Percentiles rank a stretch among this genome's conserved stretches.
These are phyloP conservation scores for Spea multiplicata DNA, from an alignment of 2,113 vertebrate species.

Conservation along the genomic window DNA sequence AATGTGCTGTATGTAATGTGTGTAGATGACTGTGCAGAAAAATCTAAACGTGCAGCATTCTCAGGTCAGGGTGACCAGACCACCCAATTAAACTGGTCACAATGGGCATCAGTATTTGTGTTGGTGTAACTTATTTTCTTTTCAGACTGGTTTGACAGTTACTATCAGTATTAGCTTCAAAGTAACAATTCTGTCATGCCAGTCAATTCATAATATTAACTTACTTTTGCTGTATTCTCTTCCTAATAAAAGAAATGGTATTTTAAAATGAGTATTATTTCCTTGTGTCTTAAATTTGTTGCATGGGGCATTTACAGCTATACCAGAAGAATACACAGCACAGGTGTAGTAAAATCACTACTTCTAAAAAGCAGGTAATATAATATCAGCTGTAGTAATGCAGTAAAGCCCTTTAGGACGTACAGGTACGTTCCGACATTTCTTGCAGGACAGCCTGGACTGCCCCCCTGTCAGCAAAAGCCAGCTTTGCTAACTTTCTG, in stretches of 20 bases:
- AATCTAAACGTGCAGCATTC: conserved; percentile 9
- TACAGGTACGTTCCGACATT: no score
- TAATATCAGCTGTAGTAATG: no score
- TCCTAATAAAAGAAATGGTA: conserved; percentile 21
- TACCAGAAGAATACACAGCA: no score
- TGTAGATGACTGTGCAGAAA: not conserved
- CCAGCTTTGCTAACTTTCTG: no score
- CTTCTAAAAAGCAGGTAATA: no score
- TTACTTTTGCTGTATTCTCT: conserved; percentile 28
- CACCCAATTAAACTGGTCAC: not conserved
- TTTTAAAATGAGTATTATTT: no score
- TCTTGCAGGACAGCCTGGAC: no score
- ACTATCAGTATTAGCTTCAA: conserved; percentile 34
- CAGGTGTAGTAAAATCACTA: no score
- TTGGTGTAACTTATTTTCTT: not conserved
- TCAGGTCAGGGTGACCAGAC: conserved; percentile 12
- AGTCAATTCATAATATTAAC: conserved; percentile 16
- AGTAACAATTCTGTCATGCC: not conserved
- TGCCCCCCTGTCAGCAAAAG: no score
- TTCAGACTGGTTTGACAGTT: not conserved
- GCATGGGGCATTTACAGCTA: no score
- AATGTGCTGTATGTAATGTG: not conserved
- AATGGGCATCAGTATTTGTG: conserved; percentile 13
- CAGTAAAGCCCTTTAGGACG: no score
- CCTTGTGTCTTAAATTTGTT: no score